These are phyloP conservation scores for Syrrhaptes paradoxus DNA, from an alignment of 2,113 vertebrate species.

Conservation along the genomic window DNA sequence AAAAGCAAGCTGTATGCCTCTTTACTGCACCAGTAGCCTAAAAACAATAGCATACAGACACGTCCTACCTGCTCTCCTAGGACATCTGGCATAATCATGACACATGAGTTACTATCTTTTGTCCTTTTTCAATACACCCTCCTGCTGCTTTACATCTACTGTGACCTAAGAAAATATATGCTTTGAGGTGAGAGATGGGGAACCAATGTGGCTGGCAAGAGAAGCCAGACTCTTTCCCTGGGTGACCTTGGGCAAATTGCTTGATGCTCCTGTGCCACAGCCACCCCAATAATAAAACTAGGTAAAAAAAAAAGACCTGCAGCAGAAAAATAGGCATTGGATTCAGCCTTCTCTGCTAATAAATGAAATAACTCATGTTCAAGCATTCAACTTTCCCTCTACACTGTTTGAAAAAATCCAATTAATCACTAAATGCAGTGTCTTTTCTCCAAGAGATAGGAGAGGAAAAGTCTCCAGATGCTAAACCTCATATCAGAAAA, in stretches of 20 bases:
- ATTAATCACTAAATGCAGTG: not conserved
- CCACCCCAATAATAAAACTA: not conserved
- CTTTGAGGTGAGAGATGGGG: not conserved
- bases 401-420: not conserved
- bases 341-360: not conserved
- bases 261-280: not conserved
- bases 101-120: not conserved
- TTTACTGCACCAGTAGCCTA: not conserved
- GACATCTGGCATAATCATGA: not conserved
- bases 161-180: not conserved
- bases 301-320: conserved; percentile 6
- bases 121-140: not conserved
- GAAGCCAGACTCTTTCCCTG: not conserved
- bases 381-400: not conserved
- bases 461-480: not conserved
- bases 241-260: conserved; percentile 35
- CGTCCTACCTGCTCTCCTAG: not conserved
- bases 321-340: not conserved
- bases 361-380: not conserved
- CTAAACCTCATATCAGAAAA: not conserved
- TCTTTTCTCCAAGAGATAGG: not conserved
- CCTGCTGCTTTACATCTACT: not conserved
- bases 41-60: not conserved
- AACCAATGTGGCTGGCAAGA: not conserved
- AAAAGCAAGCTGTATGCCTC: not conserved